phyloP scores from a whole-genome alignment of 2,888 invertebrate species.

The Cataglyphis albicans region DNA sequence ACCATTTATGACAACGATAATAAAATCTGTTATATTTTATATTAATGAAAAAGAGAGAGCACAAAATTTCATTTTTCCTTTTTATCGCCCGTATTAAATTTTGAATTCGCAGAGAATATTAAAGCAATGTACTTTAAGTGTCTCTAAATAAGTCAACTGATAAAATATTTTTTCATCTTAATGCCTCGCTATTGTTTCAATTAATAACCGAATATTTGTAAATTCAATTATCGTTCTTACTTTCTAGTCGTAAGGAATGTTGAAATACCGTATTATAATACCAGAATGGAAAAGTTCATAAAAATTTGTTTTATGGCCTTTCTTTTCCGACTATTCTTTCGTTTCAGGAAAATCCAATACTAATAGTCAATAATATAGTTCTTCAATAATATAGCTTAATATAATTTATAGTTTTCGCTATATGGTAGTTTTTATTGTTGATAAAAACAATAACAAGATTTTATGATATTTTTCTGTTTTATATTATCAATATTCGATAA shows the following conservation, averaged over 20 bases:
- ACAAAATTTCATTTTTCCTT: not conserved
- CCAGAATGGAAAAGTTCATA: slow-evolving; percentile 58
- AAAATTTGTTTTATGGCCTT: slow-evolving; percentile 21
- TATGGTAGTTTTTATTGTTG: slow-evolving; percentile 4
- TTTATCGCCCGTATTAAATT: not conserved
- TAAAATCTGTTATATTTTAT: slow-evolving; percentile 1
- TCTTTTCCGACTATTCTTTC: slow-evolving; percentile 25
- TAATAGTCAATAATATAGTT: not conserved
- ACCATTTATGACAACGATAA: not conserved
- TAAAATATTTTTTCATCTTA: slow-evolving; percentile 6
- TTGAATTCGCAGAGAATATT: not conserved
- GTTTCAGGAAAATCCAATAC: slow-evolving; percentile 21
- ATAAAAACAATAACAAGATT: slow-evolving; percentile 12
- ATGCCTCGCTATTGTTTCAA: not conserved
- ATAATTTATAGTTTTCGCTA: not conserved
- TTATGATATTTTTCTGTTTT: not conserved
- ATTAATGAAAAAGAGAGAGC: not conserved
- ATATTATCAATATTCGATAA: not conserved
- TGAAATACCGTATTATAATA: slow-evolving; percentile 59
- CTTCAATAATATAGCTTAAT: not conserved
- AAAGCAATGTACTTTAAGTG: not conserved
- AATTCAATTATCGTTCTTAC: slow-evolving; percentile 53
- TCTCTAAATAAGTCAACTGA: not conserved
- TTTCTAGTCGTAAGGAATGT: slow-evolving; percentile 55
- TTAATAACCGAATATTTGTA: slow-evolving; percentile 54